Percentiles rank a stretch among this genome's conserved stretches.
These are phyloP conservation scores for Pocillopora meandrina DNA, from an alignment of 92 coral and sea anemone genomes.

Conservation along the genomic window DNA sequence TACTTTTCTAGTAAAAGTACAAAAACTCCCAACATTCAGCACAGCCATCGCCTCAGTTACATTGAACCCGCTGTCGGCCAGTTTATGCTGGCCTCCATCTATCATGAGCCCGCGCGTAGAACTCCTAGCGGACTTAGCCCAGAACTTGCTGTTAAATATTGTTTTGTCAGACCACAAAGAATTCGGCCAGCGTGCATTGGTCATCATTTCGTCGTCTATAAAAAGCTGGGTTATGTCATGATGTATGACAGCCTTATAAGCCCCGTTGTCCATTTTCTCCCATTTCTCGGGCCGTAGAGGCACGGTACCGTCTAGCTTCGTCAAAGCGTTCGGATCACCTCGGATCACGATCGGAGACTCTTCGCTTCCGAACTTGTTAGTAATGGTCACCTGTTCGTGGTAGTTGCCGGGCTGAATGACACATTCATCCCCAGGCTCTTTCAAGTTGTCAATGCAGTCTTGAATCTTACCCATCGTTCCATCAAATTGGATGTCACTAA, in stretches of 20 bases:
- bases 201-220: slow-evolving; percentile 67
- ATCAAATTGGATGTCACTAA: slow-evolving; percentile 11
- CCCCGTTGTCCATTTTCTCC: slow-evolving; percentile 29
- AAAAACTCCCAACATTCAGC: slow-evolving; percentile 76
- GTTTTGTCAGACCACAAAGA: slow-evolving; percentile 74
- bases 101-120: slow-evolving; percentile 62
- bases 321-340: slow-evolving; percentile 53
- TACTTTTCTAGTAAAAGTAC: slow-evolving; percentile 68
- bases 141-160: slow-evolving; percentile 57
- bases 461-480: slow-evolving; percentile 47
- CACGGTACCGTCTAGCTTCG: slow-evolving; percentile 75
- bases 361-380: slow-evolving; percentile 64
- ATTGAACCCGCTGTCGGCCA: slow-evolving; percentile 73
- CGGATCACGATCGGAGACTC: slow-evolving; percentile 63
- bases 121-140: slow-evolving; percentile 68
- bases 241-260: slow-evolving; percentile 46
- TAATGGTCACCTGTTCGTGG: slow-evolving; percentile 68
- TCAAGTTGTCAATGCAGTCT: slow-evolving; percentile 45
- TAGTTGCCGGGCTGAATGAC: slow-evolving; percentile 56
- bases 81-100: slow-evolving; percentile 62
- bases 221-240: slow-evolving; percentile 68
- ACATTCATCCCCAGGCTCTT: slow-evolving; percentile 64
- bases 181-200: slow-evolving; percentile 86
- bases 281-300: slow-evolving; percentile 39
- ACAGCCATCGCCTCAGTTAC: slow-evolving; percentile 79